A percentile compares a stretch with the other conserved stretches of the same genome.
phyloP scores from a whole-genome alignment of 2,797 vertebrate genomes.

The Tadarida brasiliensis region DNA sequence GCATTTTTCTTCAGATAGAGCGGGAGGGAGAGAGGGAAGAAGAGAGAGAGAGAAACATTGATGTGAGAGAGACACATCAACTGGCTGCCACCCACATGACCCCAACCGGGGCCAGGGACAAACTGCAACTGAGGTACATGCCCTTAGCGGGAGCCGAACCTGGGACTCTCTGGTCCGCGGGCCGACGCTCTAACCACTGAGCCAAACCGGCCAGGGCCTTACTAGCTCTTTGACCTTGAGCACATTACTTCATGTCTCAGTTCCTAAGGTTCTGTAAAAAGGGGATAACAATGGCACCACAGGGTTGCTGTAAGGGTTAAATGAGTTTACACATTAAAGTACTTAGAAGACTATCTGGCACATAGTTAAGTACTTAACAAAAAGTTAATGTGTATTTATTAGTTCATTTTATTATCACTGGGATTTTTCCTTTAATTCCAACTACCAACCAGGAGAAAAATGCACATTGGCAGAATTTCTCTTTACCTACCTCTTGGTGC shows the following conservation, averaged over 20 bases:
- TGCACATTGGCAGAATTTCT: neutral
- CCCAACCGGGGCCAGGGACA: too few species aligned
- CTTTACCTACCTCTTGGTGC: neutral
- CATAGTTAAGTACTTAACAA: neutral
- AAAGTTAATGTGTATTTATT: neutral
- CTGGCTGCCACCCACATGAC: too few species aligned
- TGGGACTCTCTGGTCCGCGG: too few species aligned
- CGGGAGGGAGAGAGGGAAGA: too few species aligned
- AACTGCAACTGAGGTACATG: too few species aligned
- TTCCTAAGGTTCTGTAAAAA: neutral
- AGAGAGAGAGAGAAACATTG: too few species aligned
- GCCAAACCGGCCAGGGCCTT: too few species aligned
- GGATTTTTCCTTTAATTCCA: neutral
- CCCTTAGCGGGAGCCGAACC: too few species aligned
- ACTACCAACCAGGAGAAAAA: constrained; percentile 13
- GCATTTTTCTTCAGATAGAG: too few species aligned
- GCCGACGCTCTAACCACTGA: too few species aligned
- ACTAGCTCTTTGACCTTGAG: neutral
- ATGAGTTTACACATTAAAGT: neutral
- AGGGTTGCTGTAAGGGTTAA: constrained; percentile 4
- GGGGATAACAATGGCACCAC: neutral
- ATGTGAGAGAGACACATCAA: too few species aligned
- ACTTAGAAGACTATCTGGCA: neutral
- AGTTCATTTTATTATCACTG: neutral
- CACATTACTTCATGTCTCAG: neutral